Evolutionary conservation across 30 jellyfish, hydroid and myxozoan species (phyloP), one percentile per base, ranked within the genome.

Genomic region (Aurelia aurita): DNA sequence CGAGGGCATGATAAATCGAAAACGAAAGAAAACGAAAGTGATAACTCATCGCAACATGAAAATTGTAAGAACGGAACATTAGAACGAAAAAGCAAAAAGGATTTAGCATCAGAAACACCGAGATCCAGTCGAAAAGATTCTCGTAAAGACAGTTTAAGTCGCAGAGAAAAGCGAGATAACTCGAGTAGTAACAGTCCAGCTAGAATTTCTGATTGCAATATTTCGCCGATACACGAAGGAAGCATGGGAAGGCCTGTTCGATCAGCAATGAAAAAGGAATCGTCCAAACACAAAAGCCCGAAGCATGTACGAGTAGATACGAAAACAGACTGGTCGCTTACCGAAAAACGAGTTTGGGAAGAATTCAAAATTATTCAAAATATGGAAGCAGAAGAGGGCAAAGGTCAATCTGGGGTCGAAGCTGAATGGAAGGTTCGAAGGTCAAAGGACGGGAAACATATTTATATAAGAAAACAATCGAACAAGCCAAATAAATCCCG

Each of bases 391-490:
- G 88, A 93, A 64, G 94, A 76, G 72, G 87, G 84, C 77, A 80
- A 85, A 74, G 95, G 79, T 43, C 85, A 51, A 43, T 18, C 87
- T 16, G 85, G 81, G 32, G 88, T 85, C 27, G 98, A 91, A 79
- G 96, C 96, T 23, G 98, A 91, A 27, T 93, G 98, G 98, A 81
- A 90, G 31, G 98, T 93, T 31, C 91, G 97, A 14, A 95, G 98
- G 60, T 93, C 98, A 46, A 93, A 93, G 85, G 98, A 93, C 91
- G 98, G 98, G 5, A 82, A 93, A 53, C 98, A 93, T 82, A 91
- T 93, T 61, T 93, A 93, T 69, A 93, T 93, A 25, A 77, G 96
- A 28, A 93, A 93, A 60, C 88, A 87, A 19, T 74, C 95, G 86
- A 73, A 72, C 29, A 80, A 81, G 44, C 91, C 98, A 19, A 43